Conservation (phyloP, 2,113 vertebrate genomes). For the Hymenochirus boettgeri region DNA sequence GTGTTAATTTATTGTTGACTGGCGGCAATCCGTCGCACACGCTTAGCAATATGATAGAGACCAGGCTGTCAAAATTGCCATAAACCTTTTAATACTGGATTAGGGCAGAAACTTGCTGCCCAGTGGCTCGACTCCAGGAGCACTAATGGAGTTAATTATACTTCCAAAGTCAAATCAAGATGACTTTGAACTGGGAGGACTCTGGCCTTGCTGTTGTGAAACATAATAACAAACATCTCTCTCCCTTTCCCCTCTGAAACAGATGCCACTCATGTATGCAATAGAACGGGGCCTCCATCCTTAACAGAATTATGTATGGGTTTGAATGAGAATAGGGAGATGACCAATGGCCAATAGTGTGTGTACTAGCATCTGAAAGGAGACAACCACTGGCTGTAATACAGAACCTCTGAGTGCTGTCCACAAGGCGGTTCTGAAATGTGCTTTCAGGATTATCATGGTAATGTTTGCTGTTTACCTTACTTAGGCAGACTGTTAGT, state of each 20-base stretch:
- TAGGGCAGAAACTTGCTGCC: no score
- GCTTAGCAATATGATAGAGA: no score
- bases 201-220: not conserved
- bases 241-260: not conserved
- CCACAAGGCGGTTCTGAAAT: not conserved
- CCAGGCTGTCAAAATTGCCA: no score
- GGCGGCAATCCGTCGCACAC: no score
- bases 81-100: no score
- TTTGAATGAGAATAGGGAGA: not conserved
- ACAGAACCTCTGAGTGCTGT: not conserved
- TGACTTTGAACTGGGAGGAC: constrained; percentile 24
- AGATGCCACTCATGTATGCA: constrained; percentile 7
- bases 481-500: no score
- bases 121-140: no score
- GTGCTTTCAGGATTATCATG: no score
- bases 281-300: constrained; percentile 5
- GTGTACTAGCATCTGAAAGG: not conserved
- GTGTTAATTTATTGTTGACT: no score
- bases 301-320: constrained; percentile 22
- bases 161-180: constrained; percentile 11
- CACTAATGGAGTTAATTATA: not conserved
- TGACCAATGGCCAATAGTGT: not conserved
- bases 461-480: no score
- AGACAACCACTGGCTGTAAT: not conserved
- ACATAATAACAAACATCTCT: not conserved